Evolutionary conservation across 2,113 vertebrate genomes (phyloP).

Genomic region (Raphicerus campestris): DNA sequence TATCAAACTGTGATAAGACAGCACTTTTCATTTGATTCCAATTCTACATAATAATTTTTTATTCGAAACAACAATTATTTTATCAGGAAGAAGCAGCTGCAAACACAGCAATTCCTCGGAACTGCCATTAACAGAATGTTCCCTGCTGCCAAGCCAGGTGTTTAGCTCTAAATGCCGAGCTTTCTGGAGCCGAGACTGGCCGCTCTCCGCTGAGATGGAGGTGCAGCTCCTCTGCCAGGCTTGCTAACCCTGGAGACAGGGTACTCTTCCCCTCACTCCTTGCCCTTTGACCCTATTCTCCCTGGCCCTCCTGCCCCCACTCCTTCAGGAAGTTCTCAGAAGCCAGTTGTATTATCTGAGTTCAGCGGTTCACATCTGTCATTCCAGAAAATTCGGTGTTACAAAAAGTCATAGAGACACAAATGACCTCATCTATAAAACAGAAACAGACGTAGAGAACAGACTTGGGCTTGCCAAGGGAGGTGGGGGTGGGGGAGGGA

Average conservation of each 20-base stretch:
- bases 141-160: conserved; percentile 64
- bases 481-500: background rate
- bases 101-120: conserved; percentile 49
- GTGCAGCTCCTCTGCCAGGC: background rate
- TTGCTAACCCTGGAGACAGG: background rate
- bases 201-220: background rate
- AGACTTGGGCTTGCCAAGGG: background rate
- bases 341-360: background rate
- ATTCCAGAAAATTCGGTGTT: background rate
- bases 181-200: background rate
- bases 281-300: background rate
- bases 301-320: background rate
- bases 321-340: conserved; percentile 5
- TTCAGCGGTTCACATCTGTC: background rate
- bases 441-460: background rate
- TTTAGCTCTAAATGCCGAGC: background rate
- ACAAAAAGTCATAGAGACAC: background rate
- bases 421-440: background rate
- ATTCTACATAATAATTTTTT: conserved; percentile 62
- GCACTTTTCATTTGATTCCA: conserved; percentile 27
- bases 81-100: conserved; percentile 70
- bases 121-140: conserved; percentile 32
- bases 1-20: conserved; percentile 35
- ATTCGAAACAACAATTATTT: conserved; percentile 70
- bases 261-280: background rate